Evolutionary conservation across 2,797 vertebrate genomes (phyloP).

Genomic region (Nothura maculosa): DNA sequence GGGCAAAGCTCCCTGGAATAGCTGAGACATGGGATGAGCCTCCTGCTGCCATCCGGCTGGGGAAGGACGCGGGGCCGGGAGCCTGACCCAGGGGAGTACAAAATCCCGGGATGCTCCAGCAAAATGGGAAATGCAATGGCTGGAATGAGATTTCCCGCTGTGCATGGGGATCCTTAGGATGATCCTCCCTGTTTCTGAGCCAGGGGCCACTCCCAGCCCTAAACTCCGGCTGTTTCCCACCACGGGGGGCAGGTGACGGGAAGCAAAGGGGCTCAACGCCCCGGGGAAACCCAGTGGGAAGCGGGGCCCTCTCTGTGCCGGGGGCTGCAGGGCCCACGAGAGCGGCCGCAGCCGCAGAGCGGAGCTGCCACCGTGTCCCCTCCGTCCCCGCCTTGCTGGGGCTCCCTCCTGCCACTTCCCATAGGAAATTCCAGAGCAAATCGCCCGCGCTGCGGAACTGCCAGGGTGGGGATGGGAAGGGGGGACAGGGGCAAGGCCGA

Average conservation of each 20-base stretch:
- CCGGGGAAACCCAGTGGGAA: background rate
- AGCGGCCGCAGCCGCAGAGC: too few species aligned
- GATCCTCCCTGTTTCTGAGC: background rate
- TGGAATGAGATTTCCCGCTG: background rate
- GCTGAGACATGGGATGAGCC: background rate
- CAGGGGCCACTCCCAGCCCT: too few species aligned
- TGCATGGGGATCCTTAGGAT: rapidly evolving
- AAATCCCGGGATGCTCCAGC: background rate
- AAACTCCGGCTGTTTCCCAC: background rate
- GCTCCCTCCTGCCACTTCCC: background rate
- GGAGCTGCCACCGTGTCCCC: too few species aligned
- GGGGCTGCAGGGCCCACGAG: too few species aligned
- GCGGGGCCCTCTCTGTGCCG: too few species aligned
- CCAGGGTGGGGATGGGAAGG: background rate
- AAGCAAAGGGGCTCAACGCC: background rate
- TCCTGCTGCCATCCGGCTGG: too few species aligned
- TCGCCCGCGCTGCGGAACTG: background rate
- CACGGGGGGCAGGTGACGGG: rapidly evolving
- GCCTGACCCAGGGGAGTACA: rapidly evolving
- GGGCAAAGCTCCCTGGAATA: background rate
- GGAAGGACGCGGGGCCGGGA: background rate
- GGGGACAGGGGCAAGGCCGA: background rate
- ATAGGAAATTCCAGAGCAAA: background rate
- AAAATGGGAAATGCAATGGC: rapidly evolving
- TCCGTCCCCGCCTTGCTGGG: too few species aligned